These are phyloP conservation scores for Drosophila stalkeri DNA, from an alignment of 2,888 invertebrate species.

Conservation along the genomic window DNA sequence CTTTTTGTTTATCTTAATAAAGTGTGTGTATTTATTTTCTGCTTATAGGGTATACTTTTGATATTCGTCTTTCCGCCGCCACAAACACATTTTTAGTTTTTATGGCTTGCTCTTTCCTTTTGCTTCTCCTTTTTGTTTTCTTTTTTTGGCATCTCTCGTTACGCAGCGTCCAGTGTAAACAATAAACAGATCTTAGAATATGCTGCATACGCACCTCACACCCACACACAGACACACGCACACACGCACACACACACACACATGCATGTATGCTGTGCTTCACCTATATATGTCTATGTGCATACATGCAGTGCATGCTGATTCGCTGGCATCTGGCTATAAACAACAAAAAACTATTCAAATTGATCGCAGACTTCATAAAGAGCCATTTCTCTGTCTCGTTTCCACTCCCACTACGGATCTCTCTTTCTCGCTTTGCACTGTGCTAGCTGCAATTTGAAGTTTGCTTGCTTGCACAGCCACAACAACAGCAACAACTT, in stretches of 20 bases:
- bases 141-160: constrained; percentile 32
- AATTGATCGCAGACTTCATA: constrained; percentile 5
- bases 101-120: constrained; percentile 12
- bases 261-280: neutral
- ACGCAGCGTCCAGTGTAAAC: constrained; percentile 61
- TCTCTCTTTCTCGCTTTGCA: neutral
- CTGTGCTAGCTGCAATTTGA: neutral
- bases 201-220: constrained; percentile 17
- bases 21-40: constrained; percentile 2
- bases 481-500: neutral
- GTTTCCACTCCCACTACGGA: neutral
- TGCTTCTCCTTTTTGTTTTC: neutral
- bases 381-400: neutral
- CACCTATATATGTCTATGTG: neutral
- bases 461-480: neutral
- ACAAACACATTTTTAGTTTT: constrained; percentile 5
- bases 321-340: constrained; percentile 43
- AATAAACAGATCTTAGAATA: constrained; percentile 70
- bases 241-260: neutral
- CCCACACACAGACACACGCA: neutral
- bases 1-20: neutral
- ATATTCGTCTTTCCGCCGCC: neutral
- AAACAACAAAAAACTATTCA: constrained; percentile 27
- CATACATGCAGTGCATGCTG: constrained; percentile 27
- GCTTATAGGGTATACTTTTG: constrained; percentile 8